Evolutionary conservation across 2,113 vertebrate species (phyloP), one percentile per base, ranked within the genome.

Genomic region (Oreochromis aureus): DNA sequence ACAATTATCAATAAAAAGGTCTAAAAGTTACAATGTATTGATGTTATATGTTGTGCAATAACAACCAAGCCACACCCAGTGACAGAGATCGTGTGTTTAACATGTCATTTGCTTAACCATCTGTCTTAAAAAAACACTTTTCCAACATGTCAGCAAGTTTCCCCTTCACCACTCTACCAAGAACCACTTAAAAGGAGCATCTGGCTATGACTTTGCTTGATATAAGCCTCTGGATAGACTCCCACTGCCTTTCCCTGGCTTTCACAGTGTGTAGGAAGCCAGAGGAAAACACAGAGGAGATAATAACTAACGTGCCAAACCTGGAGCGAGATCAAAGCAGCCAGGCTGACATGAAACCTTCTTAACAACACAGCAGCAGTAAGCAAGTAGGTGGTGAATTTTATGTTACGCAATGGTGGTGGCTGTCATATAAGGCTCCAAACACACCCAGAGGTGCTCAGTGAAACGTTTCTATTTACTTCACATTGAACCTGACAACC

Each of bases 281-380:
- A 41, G 61, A 13, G 55, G 84, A 89, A 91, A 85, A 86, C 81
- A 84, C 66, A 78, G 82, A 86, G 24, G 76, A 89, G 90, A 90
- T 92, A 90, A 94, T 90, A 85, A 87, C 58, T 84, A 66, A 81
- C 16, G 36, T 73, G 82, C 92, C 92, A 92, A 89, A 92, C 91
- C 90, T 91, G 91, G 61, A 86, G 83, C 3, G 27, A 73, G 89
- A 94, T 95, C 91, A 93, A 94, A 95, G 92, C 88, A n/a, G n/a
- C 56, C 22, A 19, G 19, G 73, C 88, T 81, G 89, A 92, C 90
- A 82, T 56, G 83, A 78, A 86, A 79, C 54, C 15, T 32, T 81
- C 89, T 63, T 48, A 76, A 61, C 48, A 81, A 48, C 56, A 36
- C 27, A 76, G 80, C 76, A 54, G 41, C 76, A 27, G 53, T 5